These are phyloP conservation scores for Blennius ocellaris DNA, from an alignment of 2,113 vertebrate species.

Conservation along the genomic window DNA sequence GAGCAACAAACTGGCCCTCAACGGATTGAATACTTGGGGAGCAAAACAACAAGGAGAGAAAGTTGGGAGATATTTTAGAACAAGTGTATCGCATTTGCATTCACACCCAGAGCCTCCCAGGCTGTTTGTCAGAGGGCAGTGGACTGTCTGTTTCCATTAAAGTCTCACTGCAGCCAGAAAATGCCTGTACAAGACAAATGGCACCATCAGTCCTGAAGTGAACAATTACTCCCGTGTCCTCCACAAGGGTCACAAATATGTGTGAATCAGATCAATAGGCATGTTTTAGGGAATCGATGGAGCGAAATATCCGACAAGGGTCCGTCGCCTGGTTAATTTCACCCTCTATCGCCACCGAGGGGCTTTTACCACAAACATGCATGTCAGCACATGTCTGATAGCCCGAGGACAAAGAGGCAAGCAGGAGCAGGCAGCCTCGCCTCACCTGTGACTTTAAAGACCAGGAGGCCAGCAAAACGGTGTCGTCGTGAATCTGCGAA, in stretches of 20 bases:
- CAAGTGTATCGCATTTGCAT: constrained; percentile 55
- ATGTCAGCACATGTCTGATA: constrained; percentile 6
- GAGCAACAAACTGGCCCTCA: constrained; percentile 21
- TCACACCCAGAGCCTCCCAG: constrained; percentile 35
- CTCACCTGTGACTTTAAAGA: background rate
- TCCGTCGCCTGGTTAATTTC: constrained; percentile 9
- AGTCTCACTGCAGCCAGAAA: constrained; percentile 42
- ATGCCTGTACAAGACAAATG: constrained; percentile 56
- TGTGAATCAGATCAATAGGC: constrained; percentile 31
- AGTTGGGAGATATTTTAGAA: constrained; percentile 27
- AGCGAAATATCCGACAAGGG: constrained; percentile 1
- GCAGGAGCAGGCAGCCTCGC: background rate
- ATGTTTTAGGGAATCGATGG: constrained; percentile 14
- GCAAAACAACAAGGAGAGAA: constrained; percentile 4
- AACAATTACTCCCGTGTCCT: constrained; percentile 49
- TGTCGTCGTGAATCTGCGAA: no score
- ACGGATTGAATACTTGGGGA: background rate
- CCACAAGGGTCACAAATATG: constrained; percentile 47
- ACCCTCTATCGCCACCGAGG: constrained; percentile 12
- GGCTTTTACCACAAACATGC: constrained; percentile 18
- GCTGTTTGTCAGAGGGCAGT: constrained; percentile 52
- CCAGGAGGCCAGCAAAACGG: background rate
- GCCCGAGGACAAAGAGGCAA: constrained; percentile 5
- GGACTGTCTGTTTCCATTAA: constrained; percentile 62
- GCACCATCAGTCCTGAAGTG: constrained; percentile 30